Evolutionary conservation across 2,113 vertebrate species (phyloP), one percentile per base, ranked within the genome.

Genomic region (Notechis scutatus): DNA sequence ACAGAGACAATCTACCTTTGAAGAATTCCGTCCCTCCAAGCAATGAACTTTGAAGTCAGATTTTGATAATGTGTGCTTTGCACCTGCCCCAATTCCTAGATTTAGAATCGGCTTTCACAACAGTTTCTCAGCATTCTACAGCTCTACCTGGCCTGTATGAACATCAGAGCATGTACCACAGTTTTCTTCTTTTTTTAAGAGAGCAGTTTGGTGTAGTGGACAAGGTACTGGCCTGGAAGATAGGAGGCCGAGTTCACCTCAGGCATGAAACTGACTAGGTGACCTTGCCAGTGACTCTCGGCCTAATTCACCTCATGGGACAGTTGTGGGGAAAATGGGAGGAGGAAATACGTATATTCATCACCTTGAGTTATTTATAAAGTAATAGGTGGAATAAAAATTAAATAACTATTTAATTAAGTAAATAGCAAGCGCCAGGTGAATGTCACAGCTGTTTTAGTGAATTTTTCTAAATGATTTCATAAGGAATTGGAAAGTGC

Each of bases 391-490:
- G 14, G 29, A 2, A 69, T 69, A 69, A 69, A 69, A 69, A 69
- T 69, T 69, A 69, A 69, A 64, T n/a, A 64, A 64, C 12, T 69
- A n/a, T 69, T 47, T 47, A 50, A 50, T 50, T 69, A 69, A 1
- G 86, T 42, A 52, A 94, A 89, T 50, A 50, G 8, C 50, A n/a
- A 8, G 93, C 93, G 95, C 87, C 93, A 96, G 94, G 94, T 88
- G 92, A 90, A 96, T 94, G 91, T 81, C 74, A 7, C 94, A 85
- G 64, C 92, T 92, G 91, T 96, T 93, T 88, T 92, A 52, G 61
- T 94, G 45, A 86, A 39, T 90, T 92, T 96, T 95, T 97, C 92
- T 93, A 94, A 94, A 94, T 92, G 26, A 88, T 95, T 93, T 85
- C 21, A 93, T 90, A 47, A 34, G n/a, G n/a, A 8, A n/a, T 57